Evolutionary conservation across 2,888 invertebrate genomes (phyloP).

Genomic region (Harpalus rubripes): DNA sequence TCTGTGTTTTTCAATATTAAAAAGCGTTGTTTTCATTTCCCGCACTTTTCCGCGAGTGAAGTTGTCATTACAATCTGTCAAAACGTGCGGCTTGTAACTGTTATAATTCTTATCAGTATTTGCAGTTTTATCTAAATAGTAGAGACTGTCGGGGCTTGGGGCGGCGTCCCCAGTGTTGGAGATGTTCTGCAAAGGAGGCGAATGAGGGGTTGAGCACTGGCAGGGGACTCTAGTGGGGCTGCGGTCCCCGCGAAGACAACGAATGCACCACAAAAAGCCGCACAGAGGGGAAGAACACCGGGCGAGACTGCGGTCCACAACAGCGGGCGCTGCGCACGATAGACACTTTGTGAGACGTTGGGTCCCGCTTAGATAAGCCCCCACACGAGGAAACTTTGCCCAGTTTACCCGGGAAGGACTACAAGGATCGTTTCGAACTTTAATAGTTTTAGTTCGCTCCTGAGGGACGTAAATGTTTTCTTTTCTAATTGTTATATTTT

Average conservation of each 20-base stretch:
- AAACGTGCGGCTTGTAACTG: slow-evolving; percentile 13
- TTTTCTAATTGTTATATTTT: slow-evolving; percentile 39
- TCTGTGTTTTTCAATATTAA: slow-evolving; percentile 2
- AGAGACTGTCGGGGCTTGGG: background rate
- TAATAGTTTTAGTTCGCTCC: background rate
- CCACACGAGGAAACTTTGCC: slow-evolving; percentile 32
- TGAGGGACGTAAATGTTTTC: slow-evolving; percentile 23
- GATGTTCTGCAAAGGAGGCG: slow-evolving; percentile 27
- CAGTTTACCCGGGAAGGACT: slow-evolving; percentile 54
- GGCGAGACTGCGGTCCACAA: slow-evolving; percentile 39
- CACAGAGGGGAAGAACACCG: slow-evolving; percentile 28
- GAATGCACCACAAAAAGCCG: slow-evolving; percentile 47
- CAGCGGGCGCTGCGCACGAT: slow-evolving; percentile 29
- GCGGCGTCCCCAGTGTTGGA: slow-evolving; percentile 28
- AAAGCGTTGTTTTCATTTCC: background rate
- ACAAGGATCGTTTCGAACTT: background rate
- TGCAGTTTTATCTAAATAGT: background rate
- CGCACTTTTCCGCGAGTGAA: background rate
- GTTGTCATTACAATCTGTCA: slow-evolving; percentile 52
- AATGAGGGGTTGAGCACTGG: background rate
- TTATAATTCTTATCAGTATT: slow-evolving; percentile 38
- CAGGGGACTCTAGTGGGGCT: background rate
- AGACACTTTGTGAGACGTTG: slow-evolving; percentile 49
- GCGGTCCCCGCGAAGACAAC: slow-evolving; percentile 6
- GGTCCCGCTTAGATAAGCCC: background rate